Percentiles rank a stretch among this genome's conserved stretches.
Evolutionary conservation across 1,140 invertebrate species (phyloP).

Genomic region (Nylanderia fulva): DNA sequence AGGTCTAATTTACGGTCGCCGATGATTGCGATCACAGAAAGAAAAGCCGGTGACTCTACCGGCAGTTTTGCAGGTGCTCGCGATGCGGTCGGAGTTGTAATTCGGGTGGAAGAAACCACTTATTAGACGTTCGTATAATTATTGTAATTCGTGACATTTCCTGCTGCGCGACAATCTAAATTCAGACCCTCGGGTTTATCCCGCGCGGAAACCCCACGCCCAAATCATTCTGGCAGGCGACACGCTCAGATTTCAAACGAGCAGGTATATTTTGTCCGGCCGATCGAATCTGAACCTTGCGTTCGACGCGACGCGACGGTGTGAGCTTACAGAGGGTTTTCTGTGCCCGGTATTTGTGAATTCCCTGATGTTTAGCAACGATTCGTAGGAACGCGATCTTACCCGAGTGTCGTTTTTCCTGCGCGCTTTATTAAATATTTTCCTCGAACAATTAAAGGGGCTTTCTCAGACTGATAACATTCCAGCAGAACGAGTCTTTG

Average conservation of each 20-base stretch:
- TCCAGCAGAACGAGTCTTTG: conserved; percentile 32
- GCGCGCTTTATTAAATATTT: conserved; percentile 60
- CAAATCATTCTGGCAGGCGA: conserved; percentile 49
- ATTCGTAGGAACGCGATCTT: conserved; percentile 46
- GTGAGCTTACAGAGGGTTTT: conserved; percentile 57
- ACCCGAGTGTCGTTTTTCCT: conserved; percentile 55
- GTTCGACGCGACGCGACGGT: conserved; percentile 43
- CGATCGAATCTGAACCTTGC: conserved; percentile 49
- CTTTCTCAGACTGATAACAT: conserved; percentile 7
- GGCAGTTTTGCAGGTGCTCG: conserved; percentile 42
- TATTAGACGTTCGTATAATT: conserved; percentile 60
- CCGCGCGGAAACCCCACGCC: conserved; percentile 9
- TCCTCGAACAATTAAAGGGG: conserved; percentile 38
- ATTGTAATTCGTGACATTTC: conserved; percentile 57
- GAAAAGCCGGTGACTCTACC: not conserved
- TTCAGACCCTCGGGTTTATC: conserved; percentile 36
- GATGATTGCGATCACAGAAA: conserved; percentile 34
- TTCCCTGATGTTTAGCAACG: conserved; percentile 33
- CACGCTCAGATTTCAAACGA: conserved; percentile 60
- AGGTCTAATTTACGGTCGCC: conserved; percentile 48
- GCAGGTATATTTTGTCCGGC: conserved; percentile 40
- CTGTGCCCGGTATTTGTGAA: conserved; percentile 28
- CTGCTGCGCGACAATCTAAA: conserved; percentile 12
- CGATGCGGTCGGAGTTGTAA: conserved; percentile 25
- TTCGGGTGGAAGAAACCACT: conserved; percentile 53